Conservation (phyloP, 2,797 vertebrate species). For the Rhincodon typus region DNA sequence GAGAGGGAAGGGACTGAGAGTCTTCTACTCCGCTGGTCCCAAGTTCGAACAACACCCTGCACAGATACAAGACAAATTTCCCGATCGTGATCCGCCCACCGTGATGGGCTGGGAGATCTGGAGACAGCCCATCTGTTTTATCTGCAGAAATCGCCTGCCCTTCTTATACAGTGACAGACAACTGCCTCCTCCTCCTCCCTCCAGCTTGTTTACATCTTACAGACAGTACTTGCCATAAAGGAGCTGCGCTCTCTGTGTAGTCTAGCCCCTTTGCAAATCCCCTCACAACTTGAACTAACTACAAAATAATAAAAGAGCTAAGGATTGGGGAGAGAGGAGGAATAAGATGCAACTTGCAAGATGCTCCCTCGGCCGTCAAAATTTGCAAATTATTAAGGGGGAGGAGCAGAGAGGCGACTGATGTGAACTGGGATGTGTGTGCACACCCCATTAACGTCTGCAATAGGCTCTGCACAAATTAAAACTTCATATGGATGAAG, state of each 20-base stretch:
- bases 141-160: not conserved
- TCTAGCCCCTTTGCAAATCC: not conserved
- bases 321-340: no score
- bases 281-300: no score
- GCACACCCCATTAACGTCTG: slow-evolving; percentile 46
- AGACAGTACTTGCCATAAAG: not conserved
- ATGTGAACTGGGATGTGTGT: no score
- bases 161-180: not conserved
- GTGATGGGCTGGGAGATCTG: not conserved
- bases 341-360: no score
- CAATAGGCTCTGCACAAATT: slow-evolving; percentile 51
- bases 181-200: not conserved
- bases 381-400: no score
- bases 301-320: no score
- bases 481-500: slow-evolving; percentile 53
- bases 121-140: not conserved
- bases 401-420: no score
- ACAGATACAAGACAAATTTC: not conserved
- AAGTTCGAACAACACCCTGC: not conserved
- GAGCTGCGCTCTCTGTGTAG: not conserved
- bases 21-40: not conserved
- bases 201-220: not conserved
- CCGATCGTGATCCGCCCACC: not conserved
- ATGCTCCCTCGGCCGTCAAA: not conserved
- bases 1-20: not conserved